A percentile compares a stretch with the other conserved stretches of the same genome.
These are phyloP conservation scores for Taxidea taxus DNA, from an alignment of 2,113 vertebrate genomes.

Conservation along the genomic window DNA sequence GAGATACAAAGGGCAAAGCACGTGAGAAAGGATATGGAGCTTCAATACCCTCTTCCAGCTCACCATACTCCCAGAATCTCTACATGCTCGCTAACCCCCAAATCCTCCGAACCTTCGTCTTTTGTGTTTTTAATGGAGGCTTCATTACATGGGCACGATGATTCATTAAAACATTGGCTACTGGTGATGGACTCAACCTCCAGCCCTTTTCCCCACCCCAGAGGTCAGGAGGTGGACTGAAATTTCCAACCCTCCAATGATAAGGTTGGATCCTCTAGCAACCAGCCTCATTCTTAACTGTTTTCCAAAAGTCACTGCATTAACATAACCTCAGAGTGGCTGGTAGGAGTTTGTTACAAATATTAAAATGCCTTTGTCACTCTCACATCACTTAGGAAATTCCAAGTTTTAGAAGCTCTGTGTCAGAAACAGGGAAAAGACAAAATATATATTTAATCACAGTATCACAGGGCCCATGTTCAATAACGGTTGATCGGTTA, in stretches of 20 bases:
- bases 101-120: background rate
- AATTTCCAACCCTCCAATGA: background rate
- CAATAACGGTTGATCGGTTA: background rate
- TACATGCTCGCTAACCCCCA: fast-evolving
- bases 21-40: no score
- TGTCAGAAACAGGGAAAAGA: background rate
- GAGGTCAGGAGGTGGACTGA: background rate
- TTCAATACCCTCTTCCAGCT: background rate
- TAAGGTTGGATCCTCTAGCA: background rate
- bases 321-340: background rate
- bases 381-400: background rate
- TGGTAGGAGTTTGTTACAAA: background rate
- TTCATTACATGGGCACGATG: background rate
- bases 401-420: background rate
- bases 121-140: background rate
- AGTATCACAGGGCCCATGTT: background rate
- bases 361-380: background rate
- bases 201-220: background rate
- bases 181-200: background rate
- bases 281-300: background rate
- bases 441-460: background rate
- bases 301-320: background rate
- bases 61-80: fast-evolving
- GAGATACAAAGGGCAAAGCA: background rate
- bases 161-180: background rate